phyloP scores from a whole-genome alignment of 2,113 vertebrate species.

The Sinocyclocheilus rhinocerous region DNA sequence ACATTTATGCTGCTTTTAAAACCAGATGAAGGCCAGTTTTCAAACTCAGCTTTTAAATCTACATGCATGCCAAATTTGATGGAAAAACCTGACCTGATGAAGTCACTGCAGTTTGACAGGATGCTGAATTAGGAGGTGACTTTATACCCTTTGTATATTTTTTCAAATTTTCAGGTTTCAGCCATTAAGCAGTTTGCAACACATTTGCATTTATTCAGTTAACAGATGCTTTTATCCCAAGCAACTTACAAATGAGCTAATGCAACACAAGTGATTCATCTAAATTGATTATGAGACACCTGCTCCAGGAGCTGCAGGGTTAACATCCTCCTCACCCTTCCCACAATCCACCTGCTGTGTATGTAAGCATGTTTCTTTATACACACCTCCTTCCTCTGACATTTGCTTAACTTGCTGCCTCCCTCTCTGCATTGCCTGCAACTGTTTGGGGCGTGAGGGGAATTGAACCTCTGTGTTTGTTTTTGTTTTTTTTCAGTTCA shows the following conservation, averaged over 20 bases:
- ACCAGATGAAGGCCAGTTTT: background rate
- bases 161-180: background rate
- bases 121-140: background rate
- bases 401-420: background rate
- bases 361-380: background rate
- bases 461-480: constrained; percentile 3
- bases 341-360: constrained; percentile 15
- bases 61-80: background rate
- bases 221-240: background rate
- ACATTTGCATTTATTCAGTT: background rate
- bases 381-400: constrained; percentile 12
- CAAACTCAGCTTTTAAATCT: background rate
- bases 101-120: background rate
- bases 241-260: constrained; percentile 6
- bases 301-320: constrained; percentile 5
- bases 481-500: constrained; percentile 9
- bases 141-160: background rate
- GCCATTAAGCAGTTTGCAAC: background rate
- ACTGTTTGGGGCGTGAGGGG: background rate
- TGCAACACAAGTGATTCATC: background rate
- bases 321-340: constrained; percentile 8
- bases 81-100: background rate
- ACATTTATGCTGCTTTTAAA: background rate
- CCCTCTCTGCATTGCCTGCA: background rate
- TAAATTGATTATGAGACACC: constrained; percentile 22